Percentiles rank a stretch among this genome's conserved stretches.
phyloP scores from a whole-genome alignment of 2,113 vertebrate species.

The Neotragus pygmaeus region DNA sequence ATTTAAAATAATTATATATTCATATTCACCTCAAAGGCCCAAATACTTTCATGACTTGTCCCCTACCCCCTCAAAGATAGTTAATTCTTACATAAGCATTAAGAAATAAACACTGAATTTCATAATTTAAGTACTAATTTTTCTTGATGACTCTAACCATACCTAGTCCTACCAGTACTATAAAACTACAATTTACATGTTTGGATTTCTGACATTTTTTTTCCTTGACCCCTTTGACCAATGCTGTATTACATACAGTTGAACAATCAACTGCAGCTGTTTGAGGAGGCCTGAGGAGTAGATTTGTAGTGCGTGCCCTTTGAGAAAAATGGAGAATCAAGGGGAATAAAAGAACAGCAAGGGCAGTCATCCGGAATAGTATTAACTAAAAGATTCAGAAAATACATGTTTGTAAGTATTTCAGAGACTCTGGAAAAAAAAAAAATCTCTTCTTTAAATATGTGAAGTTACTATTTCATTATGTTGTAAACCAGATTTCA shows the following conservation, averaged over 20 bases:
- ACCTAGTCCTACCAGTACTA: neutral
- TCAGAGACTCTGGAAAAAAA: neutral
- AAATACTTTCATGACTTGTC: neutral
- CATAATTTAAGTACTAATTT: neutral
- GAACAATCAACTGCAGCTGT: neutral
- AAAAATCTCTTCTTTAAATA: neutral
- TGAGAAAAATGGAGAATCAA: neutral
- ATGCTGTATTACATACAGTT: neutral
- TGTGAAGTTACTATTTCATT: slow-evolving; percentile 13
- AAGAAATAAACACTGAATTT: neutral
- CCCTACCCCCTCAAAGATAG: neutral
- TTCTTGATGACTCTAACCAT: neutral
- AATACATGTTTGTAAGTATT: neutral
- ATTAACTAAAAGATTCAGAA: neutral
- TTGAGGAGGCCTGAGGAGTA: neutral
- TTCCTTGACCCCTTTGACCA: neutral
- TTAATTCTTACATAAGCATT: neutral
- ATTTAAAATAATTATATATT: slow-evolving; percentile 16
- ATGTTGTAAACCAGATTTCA: neutral
- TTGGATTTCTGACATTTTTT: neutral
- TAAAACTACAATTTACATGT: neutral
- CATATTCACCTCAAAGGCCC: neutral
- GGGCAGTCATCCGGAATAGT: neutral
- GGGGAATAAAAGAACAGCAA: neutral
- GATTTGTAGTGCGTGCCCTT: neutral